These are phyloP conservation scores for Junonia oenone DNA, from an alignment of 2,888 invertebrate species.

Conservation along the genomic window DNA sequence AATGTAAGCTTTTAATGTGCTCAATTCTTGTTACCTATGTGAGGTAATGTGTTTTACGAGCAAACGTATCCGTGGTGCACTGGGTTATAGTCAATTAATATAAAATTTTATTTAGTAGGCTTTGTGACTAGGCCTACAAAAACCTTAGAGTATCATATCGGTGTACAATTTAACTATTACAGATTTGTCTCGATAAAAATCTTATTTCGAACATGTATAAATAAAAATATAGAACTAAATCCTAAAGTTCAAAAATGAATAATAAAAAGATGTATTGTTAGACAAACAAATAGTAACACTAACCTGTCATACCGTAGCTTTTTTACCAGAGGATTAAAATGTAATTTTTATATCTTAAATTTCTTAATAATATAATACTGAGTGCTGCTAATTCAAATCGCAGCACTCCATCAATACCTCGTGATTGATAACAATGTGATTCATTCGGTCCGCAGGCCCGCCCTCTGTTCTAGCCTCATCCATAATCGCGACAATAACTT, in stretches of 20 bases:
- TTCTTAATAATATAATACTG: no score
- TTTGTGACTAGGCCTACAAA: not conserved
- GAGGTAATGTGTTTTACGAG: constrained; percentile 36
- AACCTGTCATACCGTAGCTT: no score
- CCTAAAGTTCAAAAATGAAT: no score
- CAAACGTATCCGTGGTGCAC: constrained; percentile 26
- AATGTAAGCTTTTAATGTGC: constrained; percentile 67
- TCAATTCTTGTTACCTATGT: constrained; percentile 44
- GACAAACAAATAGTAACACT: no score
- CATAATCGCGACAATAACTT: constrained; percentile 51
- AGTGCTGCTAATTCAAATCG: constrained; percentile 44
- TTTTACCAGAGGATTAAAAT: no score
- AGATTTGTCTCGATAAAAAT: no score
- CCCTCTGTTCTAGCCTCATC: constrained; percentile 43
- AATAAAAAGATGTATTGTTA: no score
- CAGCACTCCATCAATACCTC: constrained; percentile 64
- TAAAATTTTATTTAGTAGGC: not conserved
- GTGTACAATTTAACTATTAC: no score
- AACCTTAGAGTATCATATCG: not conserved
- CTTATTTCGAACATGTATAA: no score
- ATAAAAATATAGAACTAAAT: no score
- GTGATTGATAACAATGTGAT: constrained; percentile 68
- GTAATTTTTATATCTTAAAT: no score
- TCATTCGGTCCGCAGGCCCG: constrained; percentile 42
- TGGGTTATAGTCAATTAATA: constrained; percentile 2